Evolutionary conservation across 2,888 invertebrate species (phyloP).

Genomic region (Chrysotoxum bicinctum): DNA sequence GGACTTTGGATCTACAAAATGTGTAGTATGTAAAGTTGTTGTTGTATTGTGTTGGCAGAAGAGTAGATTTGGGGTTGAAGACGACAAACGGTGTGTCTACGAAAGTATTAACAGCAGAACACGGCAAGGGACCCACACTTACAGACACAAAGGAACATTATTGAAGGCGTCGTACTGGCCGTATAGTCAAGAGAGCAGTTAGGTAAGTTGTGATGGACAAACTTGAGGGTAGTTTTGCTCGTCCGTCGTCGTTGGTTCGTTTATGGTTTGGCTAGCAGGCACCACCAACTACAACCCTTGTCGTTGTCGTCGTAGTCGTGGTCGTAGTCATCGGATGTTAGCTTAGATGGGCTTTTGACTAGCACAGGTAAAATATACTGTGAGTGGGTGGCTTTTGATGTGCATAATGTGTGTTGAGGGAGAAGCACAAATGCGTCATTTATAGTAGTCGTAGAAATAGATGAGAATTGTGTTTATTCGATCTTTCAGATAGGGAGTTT

Average conservation of each 20-base stretch:
- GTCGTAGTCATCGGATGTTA: conserved; percentile 50
- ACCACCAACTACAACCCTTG: conserved; percentile 36
- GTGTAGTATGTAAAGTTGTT: conserved; percentile 37
- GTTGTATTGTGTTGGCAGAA: conserved; percentile 8
- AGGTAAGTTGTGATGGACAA: conserved; percentile 67
- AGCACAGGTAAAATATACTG: conserved; percentile 30
- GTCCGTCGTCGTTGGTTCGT: conserved; percentile 49
- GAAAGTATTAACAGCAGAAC: conserved; percentile 53
- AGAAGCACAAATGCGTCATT: conserved; percentile 49
- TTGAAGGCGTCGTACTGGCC: conserved; percentile 46
- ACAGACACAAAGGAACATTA: conserved; percentile 44
- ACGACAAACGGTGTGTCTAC: conserved; percentile 27
- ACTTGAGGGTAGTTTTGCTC: conserved; percentile 63
- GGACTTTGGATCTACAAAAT: conserved; percentile 55
- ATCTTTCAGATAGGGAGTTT: conserved; percentile 34
- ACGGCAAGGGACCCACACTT: conserved; percentile 22
- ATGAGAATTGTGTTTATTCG: conserved; percentile 53
- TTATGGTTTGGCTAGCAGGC: conserved; percentile 43
- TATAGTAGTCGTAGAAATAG: conserved; percentile 24
- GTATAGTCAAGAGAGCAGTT: conserved; percentile 66
- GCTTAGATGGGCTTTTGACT: conserved; percentile 45
- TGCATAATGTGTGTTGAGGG: conserved; percentile 40
- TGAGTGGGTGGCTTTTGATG: conserved; percentile 53
- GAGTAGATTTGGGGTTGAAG: conserved; percentile 45
- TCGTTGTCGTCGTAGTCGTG: conserved; percentile 11